phyloP scores from a whole-genome alignment of 2,888 invertebrate species.

The Meteorus colon region DNA sequence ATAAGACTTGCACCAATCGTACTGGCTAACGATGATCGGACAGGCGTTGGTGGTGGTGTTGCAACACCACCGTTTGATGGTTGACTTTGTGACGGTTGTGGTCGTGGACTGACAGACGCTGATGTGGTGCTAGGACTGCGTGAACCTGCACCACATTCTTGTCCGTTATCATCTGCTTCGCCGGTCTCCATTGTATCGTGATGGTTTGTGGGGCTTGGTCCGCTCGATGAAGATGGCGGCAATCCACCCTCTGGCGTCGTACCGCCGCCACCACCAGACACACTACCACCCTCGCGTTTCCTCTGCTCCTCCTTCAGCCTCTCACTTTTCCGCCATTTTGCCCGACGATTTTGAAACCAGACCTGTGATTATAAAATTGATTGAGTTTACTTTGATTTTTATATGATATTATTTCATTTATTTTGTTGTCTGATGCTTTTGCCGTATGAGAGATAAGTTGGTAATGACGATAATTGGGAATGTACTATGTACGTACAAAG shows the following conservation, averaged over 20 bases:
- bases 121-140: constrained; percentile 71
- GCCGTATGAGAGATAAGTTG: constrained; percentile 29
- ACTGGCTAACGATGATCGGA: constrained; percentile 49
- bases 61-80: constrained; percentile 77
- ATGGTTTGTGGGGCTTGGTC: constrained; percentile 63
- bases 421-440: constrained; percentile 32
- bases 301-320: constrained; percentile 93
- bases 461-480: constrained; percentile 30
- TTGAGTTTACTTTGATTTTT: background rate
- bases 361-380: constrained; percentile 77
- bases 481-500: background rate
- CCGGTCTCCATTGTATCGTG: constrained; percentile 59
- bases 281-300: constrained; percentile 84
- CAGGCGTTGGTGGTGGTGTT: constrained; percentile 77
- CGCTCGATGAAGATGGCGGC: constrained; percentile 63
- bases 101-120: constrained; percentile 71
- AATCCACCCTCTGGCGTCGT: constrained; percentile 55
- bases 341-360: constrained; percentile 94
- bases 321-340: constrained; percentile 95
- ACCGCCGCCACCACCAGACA: constrained; percentile 62
- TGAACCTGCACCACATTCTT: constrained; percentile 56
- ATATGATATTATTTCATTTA: constrained; percentile 37
- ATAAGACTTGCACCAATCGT: constrained; percentile 61
- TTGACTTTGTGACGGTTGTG: constrained; percentile 74
- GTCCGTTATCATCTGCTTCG: constrained; percentile 51